Conservation (phyloP, 2,113 vertebrate species). For the Sphyrna mokarran region DNA sequence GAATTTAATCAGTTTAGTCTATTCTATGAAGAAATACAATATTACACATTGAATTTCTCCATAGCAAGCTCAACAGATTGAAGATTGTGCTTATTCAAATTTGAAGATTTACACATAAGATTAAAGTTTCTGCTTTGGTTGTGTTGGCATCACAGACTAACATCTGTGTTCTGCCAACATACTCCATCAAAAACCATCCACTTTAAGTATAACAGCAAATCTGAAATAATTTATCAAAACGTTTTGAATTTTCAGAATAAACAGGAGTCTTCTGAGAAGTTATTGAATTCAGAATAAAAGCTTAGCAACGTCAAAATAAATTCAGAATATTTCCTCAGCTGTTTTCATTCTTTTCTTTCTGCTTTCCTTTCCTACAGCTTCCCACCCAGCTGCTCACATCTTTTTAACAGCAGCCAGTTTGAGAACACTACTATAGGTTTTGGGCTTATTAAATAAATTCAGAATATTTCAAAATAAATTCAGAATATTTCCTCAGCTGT, state of each 20-base stretch:
- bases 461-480: too few species aligned
- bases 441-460: slow-evolving; percentile 44
- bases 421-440: slow-evolving; percentile 59
- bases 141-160: neutral
- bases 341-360: slow-evolving; percentile 73
- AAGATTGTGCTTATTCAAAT: neutral
- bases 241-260: neutral
- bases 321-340: slow-evolving; percentile 63
- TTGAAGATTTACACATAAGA: neutral
- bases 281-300: neutral
- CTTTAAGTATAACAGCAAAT: neutral
- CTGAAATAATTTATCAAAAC: neutral
- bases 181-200: neutral
- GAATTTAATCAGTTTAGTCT: neutral
- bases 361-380: slow-evolving; percentile 63
- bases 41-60: neutral
- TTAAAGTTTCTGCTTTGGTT: neutral
- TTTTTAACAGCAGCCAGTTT: slow-evolving; percentile 70
- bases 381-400: slow-evolving; percentile 75
- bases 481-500: slow-evolving; percentile 62
- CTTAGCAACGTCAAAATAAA: neutral
- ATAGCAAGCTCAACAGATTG: neutral
- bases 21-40: neutral
- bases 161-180: neutral
- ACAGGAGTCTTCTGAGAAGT: neutral